Conservation (phyloP, 2,888 invertebrate species). For the Mimumesa dahlbomi region DNA sequence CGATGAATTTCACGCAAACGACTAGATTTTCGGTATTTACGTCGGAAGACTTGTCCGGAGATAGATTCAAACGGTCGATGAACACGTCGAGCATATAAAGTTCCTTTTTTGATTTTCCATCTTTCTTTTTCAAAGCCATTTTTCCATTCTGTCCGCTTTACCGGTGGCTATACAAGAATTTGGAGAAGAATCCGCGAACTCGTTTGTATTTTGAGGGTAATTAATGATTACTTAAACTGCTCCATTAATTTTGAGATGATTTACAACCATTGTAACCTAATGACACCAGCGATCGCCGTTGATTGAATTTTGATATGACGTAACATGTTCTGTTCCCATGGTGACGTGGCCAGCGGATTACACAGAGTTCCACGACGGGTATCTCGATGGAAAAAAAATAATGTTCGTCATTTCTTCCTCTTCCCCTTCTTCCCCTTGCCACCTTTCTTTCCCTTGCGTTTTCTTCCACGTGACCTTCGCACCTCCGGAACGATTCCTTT, state of each 20-base stretch:
- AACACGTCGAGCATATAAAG: slow-evolving; percentile 64
- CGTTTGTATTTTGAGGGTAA: slow-evolving; percentile 4
- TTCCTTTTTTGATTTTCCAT: slow-evolving; percentile 32
- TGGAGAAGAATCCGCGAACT: slow-evolving; percentile 33
- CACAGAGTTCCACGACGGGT: background rate
- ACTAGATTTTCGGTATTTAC: slow-evolving; percentile 36
- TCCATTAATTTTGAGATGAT: slow-evolving; percentile 61
- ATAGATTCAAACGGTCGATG: slow-evolving; percentile 50
- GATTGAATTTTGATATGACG: slow-evolving; percentile 15
- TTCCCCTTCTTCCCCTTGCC: slow-evolving; percentile 32
- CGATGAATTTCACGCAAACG: slow-evolving; percentile 58
- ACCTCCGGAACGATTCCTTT: slow-evolving; percentile 2
- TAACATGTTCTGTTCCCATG: slow-evolving; percentile 28
- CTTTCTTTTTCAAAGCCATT: slow-evolving; percentile 31
- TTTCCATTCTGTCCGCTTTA: background rate
- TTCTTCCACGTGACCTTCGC: slow-evolving; percentile 26
- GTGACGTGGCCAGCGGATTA: slow-evolving; percentile 9
- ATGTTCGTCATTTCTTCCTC: slow-evolving; percentile 1
- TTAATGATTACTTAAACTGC: slow-evolving; percentile 14
- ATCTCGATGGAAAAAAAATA: background rate
- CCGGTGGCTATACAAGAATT: slow-evolving; percentile 50
- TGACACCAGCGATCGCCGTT: slow-evolving; percentile 11
- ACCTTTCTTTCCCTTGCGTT: background rate
- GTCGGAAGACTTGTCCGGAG: slow-evolving; percentile 25
- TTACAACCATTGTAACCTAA: slow-evolving; percentile 31